phyloP scores from a whole-genome alignment of 2,797 vertebrate species.

The Lacerta bilineata region DNA sequence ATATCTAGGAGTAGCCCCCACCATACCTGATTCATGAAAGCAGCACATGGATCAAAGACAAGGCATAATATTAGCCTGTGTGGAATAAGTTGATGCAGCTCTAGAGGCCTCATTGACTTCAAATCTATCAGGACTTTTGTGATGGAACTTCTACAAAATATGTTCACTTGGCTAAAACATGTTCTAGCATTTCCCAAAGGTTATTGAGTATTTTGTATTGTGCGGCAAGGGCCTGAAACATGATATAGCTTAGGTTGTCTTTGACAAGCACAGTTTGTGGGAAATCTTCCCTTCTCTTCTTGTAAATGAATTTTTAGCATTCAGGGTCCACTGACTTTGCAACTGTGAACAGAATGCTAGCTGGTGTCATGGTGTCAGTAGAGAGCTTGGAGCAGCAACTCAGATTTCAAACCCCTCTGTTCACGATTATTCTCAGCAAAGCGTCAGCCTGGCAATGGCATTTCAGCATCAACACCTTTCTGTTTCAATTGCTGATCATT shows the following conservation, averaged over 20 bases:
- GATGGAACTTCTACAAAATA: background rate
- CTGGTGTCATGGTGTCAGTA: background rate
- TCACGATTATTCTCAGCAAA: background rate
- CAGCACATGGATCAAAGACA: background rate
- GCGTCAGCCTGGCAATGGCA: background rate
- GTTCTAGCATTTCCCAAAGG: background rate
- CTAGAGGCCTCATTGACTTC: background rate
- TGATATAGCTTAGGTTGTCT: background rate
- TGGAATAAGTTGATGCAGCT: background rate
- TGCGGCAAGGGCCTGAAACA: background rate
- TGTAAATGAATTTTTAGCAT: constrained; percentile 1
- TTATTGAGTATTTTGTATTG: background rate
- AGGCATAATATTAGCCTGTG: background rate
- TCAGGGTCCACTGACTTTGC: background rate
- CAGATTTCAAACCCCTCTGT: background rate
- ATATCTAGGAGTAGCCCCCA: background rate
- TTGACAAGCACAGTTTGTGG: background rate
- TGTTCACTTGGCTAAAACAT: background rate
- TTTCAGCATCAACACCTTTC: background rate
- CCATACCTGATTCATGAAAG: background rate
- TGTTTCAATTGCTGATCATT: constrained; percentile 1
- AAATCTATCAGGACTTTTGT: background rate
- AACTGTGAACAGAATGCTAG: background rate
- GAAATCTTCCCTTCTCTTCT: background rate
- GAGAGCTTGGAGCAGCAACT: background rate